Base-by-base conservation (phyloP, 37 sponge, comb jelly and placozoan genomes). In the Cladorhizidae sp. region DNA sequence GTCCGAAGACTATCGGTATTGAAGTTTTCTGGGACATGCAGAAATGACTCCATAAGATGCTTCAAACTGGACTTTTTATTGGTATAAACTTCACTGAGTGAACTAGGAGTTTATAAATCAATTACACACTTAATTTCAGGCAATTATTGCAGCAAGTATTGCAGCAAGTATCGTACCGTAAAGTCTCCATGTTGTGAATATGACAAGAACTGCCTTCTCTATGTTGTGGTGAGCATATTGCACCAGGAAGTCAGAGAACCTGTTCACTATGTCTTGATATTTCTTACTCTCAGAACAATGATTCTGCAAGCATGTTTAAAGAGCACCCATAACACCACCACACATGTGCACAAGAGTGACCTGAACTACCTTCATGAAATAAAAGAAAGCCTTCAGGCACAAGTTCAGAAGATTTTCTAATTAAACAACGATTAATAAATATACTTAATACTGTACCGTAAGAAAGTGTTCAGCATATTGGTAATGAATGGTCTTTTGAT, bases 321-420 rank as follows among this genome's bases (percentile, higher is more conserved):
- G 49, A 9, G 9, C 5, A 45, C 49, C 9, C 49, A 45, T 12
- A 45, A 45, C 49, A 45, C 49, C 8, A 45, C 5, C 5, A 12
- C 8, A 5, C 9, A 45, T 45, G 5, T 45, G 49, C 9, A 45
- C 5, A 45, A 45, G 49, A 9, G 9, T 12, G 49, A 45, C 49
- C 49, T 9, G 9, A 12, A 9, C 8, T 45, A 45, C 49, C 49
- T 45, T 45, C 49, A 45, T 45, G 39, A 91, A 83, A 35, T 91
- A 87, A 87, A 91, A 91, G 73, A 73, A 87, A 7, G 83, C 73
- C 56, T 86, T 76, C 54, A 91, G 72, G 33, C 92, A 91, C 1
- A 51, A 25, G 33, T 91, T 79, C 64, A 91, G 76, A 2, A 84
- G 73, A 51, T 78, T 74, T 41, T 41, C 63, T 87, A 86, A 57